Evolutionary conservation across 2,113 vertebrate species (phyloP).

Genomic region (Salvelinus fontinalis): DNA sequence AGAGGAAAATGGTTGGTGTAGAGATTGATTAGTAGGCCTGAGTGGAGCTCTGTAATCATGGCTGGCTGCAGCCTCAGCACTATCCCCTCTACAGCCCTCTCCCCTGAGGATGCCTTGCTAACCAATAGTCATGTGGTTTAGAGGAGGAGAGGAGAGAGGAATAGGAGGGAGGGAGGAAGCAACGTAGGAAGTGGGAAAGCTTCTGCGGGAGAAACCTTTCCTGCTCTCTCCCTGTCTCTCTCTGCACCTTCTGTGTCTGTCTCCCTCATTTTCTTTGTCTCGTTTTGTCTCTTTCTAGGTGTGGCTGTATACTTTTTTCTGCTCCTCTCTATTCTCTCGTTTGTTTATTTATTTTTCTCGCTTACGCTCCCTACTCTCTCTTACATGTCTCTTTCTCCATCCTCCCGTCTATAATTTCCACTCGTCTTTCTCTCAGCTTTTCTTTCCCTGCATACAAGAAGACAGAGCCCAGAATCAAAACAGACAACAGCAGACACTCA

Average conservation of each 20-base stretch:
- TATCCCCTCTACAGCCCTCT: constrained; percentile 78
- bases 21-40: constrained; percentile 81
- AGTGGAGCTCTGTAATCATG: constrained; percentile 78
- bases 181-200: background rate
- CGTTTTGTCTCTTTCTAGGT: too few relatives aligned
- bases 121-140: constrained; percentile 64
- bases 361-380: constrained; percentile 1
- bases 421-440: background rate
- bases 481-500: background rate
- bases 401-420: constrained; percentile 2
- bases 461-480: background rate
- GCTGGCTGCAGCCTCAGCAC: constrained; percentile 83
- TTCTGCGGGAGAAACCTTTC: constrained; percentile 24
- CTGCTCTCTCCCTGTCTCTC: constrained; percentile 8
- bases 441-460: background rate
- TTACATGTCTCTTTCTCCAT: constrained; percentile 32
- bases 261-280: too few relatives aligned
- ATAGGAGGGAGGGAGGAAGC: constrained; percentile 17
- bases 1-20: constrained; percentile 74
- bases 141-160: constrained; percentile 35
- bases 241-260: constrained; percentile 35
- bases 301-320: too few relatives aligned
- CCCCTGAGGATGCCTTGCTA: constrained; percentile 65
- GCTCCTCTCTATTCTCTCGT: too few relatives aligned
- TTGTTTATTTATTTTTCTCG: too few relatives aligned